Conservation (phyloP, 2,888 invertebrate genomes). For the Malacosoma neustria region DNA sequence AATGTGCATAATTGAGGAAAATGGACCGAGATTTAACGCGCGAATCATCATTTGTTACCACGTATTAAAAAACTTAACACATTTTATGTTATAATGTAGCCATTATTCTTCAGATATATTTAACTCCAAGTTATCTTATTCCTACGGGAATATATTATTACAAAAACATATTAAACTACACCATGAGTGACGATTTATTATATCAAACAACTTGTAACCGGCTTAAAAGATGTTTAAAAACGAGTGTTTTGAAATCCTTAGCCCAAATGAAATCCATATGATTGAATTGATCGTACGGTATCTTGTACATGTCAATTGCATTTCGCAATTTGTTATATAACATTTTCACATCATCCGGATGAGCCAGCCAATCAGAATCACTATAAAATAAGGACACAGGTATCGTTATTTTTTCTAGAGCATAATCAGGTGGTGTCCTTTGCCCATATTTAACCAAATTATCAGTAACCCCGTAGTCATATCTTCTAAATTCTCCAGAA, state of each 20-base stretch:
- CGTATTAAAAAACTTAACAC: too few species aligned
- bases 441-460: constrained; percentile 38
- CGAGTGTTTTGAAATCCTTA: constrained; percentile 38
- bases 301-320: constrained; percentile 67
- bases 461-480: constrained; percentile 35
- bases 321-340: constrained; percentile 67
- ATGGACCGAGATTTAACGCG: too few species aligned
- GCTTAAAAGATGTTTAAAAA: constrained; percentile 30
- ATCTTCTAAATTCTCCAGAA: constrained; percentile 37
- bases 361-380: constrained; percentile 78
- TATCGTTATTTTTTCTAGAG: constrained; percentile 28
- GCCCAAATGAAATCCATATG: constrained; percentile 51
- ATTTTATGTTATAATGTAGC: too few species aligned
- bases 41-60: too few species aligned
- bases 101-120: too few species aligned
- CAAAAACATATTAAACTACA: too few species aligned
- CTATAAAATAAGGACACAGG: constrained; percentile 51
- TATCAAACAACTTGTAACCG: too few species aligned
- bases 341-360: constrained; percentile 69
- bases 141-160: too few species aligned
- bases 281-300: constrained; percentile 63
- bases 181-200: too few species aligned
- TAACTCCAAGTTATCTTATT: too few species aligned
- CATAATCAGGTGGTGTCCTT: constrained; percentile 36
- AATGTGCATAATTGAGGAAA: too few species aligned